A percentile compares a stretch with the other conserved stretches of the same genome.
Conservation (phyloP, 2,888 invertebrate genomes). For the Cantharis lateralis region DNA sequence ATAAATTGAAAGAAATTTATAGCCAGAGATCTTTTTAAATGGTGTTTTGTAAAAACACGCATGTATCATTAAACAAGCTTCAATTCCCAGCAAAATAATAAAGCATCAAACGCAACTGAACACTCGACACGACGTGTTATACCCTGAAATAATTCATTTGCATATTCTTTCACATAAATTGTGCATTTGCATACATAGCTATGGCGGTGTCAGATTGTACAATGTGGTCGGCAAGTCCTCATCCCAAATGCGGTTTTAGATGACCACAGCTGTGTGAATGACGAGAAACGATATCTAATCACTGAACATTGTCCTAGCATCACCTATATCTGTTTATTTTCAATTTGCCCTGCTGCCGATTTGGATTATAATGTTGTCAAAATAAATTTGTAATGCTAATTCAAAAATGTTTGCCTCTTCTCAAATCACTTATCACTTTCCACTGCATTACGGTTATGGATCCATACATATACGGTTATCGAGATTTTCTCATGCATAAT, state of each 20-base stretch:
- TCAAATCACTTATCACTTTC: conserved; percentile 13
- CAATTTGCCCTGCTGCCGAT: conserved; percentile 36
- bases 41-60: conserved; percentile 5
- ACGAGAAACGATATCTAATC: conserved; percentile 41
- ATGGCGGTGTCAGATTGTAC: conserved; percentile 38
- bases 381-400: neutral
- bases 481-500: neutral
- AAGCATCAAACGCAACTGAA: conserved; percentile 28
- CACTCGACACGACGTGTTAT: conserved; percentile 27
- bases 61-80: conserved; percentile 24
- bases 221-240: conserved; percentile 32
- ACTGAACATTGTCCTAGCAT: conserved; percentile 34
- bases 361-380: conserved; percentile 9
- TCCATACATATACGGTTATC: conserved; percentile 1
- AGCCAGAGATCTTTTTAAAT: neutral
- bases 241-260: conserved; percentile 31
- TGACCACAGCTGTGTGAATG: conserved; percentile 42
- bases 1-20: neutral
- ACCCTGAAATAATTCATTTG: conserved; percentile 35
- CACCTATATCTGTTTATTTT: conserved; percentile 35
- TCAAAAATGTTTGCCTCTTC: neutral
- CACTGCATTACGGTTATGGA: conserved; percentile 14
- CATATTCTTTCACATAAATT: conserved; percentile 43
- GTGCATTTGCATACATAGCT: conserved; percentile 42
- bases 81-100: conserved; percentile 25